Evolutionary conservation across 2,797 vertebrate species (phyloP).

Genomic region (Saxicola maurus): DNA sequence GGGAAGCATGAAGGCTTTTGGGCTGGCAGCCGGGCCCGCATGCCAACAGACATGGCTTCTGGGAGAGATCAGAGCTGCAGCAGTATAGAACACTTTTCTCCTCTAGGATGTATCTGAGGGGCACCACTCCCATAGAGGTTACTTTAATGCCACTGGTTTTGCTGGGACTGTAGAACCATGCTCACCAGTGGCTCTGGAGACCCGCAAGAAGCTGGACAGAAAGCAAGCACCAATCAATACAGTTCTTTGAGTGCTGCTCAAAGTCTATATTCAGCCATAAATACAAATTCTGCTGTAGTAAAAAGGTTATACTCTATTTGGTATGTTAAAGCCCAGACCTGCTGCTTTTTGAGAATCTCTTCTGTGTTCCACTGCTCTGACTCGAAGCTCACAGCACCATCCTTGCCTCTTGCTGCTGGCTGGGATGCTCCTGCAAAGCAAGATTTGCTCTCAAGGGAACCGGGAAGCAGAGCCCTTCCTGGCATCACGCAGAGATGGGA

Average conservation of each 20-base stretch:
- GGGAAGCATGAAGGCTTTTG: not conserved
- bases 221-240: not conserved
- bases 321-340: not conserved
- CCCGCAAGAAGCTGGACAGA: not conserved
- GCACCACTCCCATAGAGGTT: not conserved
- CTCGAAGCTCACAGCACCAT: not conserved
- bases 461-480: not conserved
- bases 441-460: not conserved
- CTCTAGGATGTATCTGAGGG: not conserved
- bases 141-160: not conserved
- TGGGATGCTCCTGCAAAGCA: not conserved
- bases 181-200: not conserved
- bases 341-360: not conserved
- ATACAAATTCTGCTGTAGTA: not conserved
- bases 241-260: not conserved
- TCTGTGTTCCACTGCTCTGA: not conserved
- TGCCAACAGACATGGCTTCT: not conserved
- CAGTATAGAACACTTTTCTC: not conserved
- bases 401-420: not conserved
- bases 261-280: not conserved
- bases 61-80: not conserved
- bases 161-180: not conserved
- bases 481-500: not conserved
- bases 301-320: not conserved
- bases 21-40: not conserved